Evolutionary conservation across 2,113 vertebrate species (phyloP), one percentile per base, ranked within the genome.

Genomic region (Psittacula cyanocephala): DNA sequence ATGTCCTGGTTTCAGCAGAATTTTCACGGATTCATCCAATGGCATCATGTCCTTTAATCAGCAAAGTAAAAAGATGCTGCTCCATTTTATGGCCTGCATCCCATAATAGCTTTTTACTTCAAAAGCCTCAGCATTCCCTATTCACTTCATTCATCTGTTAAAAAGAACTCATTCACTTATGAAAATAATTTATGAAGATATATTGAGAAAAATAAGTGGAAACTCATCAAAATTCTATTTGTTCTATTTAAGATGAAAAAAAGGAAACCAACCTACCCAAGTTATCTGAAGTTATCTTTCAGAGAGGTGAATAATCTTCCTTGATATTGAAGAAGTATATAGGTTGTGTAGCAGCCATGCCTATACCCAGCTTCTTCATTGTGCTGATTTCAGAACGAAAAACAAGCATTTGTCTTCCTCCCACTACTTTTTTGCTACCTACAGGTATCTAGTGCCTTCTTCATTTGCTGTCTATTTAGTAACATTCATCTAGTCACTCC

Each of bases 341-440:
- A 67, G 39, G 39, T 47, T 88, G 22, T 64, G 24, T 33, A 80
- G 47, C 37, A 82, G 43, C 63, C 16, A 55, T 46, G 33, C 23
- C 50, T 78, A 31, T 78, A 74, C 5, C 29, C 39, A 50, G 20
- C 37, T 89, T 83, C 59, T 68, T 86, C 47, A 81, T 37, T 23
- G 62, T 91, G 43, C 13, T 75, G 29, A 55, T 78, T 80, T 86
- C 68, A 81, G 94, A 88, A 93, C 49, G 91, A 68, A 93, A 93
- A 75, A 31, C 47, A 74, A 88, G 27, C 29, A 29, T 57, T 86
- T 93, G 6, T 70, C 59, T 92, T 92, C 39, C 68, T 94, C 81
- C 71, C 50, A 83, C 91, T 49, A 17, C 28, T 44, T 78, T 91
- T 91, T 91, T 83, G 25, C 90, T 84, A 11, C 69, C 65, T 88